Evolutionary conservation across 2,888 invertebrate genomes (phyloP).

Genomic region (Oeneis ivallda): DNA sequence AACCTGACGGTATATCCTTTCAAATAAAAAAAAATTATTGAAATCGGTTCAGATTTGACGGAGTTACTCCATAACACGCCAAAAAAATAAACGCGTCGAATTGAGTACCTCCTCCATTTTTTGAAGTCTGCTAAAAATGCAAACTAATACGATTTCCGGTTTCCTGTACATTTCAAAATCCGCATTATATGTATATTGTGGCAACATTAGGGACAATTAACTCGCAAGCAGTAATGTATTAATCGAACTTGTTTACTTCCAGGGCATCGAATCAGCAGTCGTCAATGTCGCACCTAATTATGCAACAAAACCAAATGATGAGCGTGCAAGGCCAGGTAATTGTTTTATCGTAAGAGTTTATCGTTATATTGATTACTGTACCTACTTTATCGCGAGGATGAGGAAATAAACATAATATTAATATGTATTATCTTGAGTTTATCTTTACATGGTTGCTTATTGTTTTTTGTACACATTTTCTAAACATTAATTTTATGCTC

Average conservation of each 20-base stretch:
- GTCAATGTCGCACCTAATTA: conserved; percentile 76
- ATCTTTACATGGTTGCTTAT: neutral
- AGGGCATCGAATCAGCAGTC: conserved; percentile 74
- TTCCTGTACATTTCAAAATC: neutral
- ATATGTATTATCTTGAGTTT: neutral
- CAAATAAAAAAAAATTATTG: no score
- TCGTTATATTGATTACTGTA: conserved; percentile 7
- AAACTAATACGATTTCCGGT: no score
- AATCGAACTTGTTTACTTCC: conserved; percentile 43
- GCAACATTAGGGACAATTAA: neutral
- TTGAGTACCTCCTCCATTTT: no score
- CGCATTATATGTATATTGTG: neutral
- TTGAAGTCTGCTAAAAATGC: no score
- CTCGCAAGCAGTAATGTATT: neutral
- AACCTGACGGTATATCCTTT: no score
- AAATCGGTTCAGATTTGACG: no score
- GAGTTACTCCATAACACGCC: no score
- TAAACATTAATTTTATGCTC: no score
- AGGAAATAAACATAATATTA: conserved; percentile 9
- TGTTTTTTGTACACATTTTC: no score
- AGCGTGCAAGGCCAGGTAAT: conserved; percentile 77
- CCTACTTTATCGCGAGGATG: conserved; percentile 4
- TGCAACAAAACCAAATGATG: conserved; percentile 81
- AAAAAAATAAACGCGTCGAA: no score
- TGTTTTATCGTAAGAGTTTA: conserved; percentile 15